Evolutionary conservation across 2,113 vertebrate genomes (phyloP).

Genomic region (Notechis scutatus): DNA sequence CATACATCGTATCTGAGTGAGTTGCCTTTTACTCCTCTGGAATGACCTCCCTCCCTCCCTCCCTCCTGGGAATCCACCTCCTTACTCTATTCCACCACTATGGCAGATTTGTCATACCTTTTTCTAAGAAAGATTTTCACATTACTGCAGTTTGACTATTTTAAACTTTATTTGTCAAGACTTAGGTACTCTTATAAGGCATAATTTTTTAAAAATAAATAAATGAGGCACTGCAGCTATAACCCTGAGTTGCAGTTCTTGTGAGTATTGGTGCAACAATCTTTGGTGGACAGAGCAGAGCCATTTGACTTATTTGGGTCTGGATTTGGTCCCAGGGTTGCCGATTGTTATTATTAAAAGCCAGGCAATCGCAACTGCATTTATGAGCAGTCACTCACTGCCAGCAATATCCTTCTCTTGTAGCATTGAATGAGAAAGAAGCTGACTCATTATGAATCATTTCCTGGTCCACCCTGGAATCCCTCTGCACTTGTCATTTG

Average conservation of each 20-base stretch:
- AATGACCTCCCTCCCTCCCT: no score
- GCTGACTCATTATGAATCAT: neutral
- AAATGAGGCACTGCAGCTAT: neutral
- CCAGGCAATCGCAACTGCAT: neutral
- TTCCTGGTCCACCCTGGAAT: neutral
- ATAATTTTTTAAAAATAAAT: no score
- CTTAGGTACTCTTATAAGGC: neutral
- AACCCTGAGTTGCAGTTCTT: neutral
- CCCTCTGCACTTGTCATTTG: neutral
- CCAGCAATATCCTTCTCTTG: neutral
- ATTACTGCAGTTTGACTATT: neutral
- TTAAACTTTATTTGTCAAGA: neutral
- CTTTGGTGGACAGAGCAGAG: neutral
- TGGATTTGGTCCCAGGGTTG: neutral
- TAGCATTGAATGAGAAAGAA: neutral
- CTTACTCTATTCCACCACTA: no score
- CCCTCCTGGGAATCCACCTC: no score
- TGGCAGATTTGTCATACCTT: neutral
- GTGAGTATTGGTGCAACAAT: neutral
- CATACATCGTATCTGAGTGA: no score
- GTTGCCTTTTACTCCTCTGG: no score
- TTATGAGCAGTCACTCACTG: neutral
- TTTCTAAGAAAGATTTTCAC: neutral
- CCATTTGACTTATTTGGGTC: neutral
- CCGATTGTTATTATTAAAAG: neutral